Evolutionary conservation across 2,888 invertebrate genomes (phyloP).

Genomic region (Dasysyrphus tricinctus): DNA sequence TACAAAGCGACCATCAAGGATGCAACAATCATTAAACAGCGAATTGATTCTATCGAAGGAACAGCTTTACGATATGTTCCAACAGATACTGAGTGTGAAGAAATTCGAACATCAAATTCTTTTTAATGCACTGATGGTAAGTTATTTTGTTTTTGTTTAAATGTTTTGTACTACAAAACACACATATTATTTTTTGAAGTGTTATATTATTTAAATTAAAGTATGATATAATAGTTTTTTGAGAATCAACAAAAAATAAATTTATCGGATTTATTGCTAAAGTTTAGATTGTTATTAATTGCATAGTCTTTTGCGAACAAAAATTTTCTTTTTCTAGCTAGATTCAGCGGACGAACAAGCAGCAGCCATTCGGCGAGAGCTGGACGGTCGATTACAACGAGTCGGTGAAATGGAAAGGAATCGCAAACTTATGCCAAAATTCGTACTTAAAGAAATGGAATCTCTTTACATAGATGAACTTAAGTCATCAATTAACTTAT

Average conservation of each 20-base stretch:
- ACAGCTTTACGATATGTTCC: constrained; percentile 99
- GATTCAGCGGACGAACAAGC: constrained; percentile 99
- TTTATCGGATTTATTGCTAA: no score
- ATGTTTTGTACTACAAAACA: not conserved
- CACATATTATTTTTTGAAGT: no score
- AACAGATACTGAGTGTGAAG: constrained; percentile 98
- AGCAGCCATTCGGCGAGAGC: constrained; percentile 98
- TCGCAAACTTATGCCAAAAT: constrained; percentile 98
- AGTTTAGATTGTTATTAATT: no score
- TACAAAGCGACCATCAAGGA: constrained; percentile 92
- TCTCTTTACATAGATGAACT: constrained; percentile 99
- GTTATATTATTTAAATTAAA: no score
- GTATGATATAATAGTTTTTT: no score
- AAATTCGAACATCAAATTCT: constrained; percentile 99
- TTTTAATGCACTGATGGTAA: constrained; percentile 98
- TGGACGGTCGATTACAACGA: constrained; percentile 98
- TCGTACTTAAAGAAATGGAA: constrained; percentile 99
- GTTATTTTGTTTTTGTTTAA: not conserved
- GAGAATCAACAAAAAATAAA: no score
- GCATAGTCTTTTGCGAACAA: no score
- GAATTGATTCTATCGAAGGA: constrained; percentile 99
- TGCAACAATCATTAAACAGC: constrained; percentile 95
- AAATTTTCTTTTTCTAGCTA: constrained; percentile 86
- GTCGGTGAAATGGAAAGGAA: constrained; percentile 99
- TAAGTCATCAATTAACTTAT: constrained; percentile 97